Evolutionary conservation across 1,140 invertebrate genomes (phyloP), one percentile per base, ranked within the genome.

Genomic region (Cydia amplana): DNA sequence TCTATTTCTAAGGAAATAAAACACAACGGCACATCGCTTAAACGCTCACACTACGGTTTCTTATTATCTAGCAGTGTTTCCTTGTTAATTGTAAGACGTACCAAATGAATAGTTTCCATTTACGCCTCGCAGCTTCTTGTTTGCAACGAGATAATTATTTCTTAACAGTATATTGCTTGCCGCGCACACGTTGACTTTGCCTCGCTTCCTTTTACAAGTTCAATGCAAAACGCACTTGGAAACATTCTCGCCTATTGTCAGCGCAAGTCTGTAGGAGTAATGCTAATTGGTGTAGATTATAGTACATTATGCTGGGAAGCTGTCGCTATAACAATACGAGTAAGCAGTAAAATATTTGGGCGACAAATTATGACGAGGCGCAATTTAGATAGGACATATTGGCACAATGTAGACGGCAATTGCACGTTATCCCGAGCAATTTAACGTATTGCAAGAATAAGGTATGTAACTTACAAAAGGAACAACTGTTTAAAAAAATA

Each of bases 1-100:
- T 55, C n/a, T 55, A 60, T 1, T 60, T n/a, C 36, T 20, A 70
- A 43, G 65, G n/a, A 43, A 70, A 60, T 23, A 60, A 23, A 70
- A 70, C 32, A 64, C 5, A 67, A 32, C 10, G 9, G 6, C 18
- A 70, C 32, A 40, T 18, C 65, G 32, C 32, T 70, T 4, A 10
- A 1, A 36, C 28, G 28, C 36, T 70, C 65, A 36, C 36, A 43
- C 36, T 40, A 70, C n/a, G 18, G 16, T 67, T 32, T 32, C 64
- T 32, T 67, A 67, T 67, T 36, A 67, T 67, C 65, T 20, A 18
- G 32, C 18, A 70, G 65, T 70, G 65, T 36, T 70, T 40, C 65
- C n/a, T 70, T 70, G 65, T 70, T 70, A 70, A 70, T 70, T 70
- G 65, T 70, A 70, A 70, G 65, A 70, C 65, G 32, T n/a, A 70